Base-by-base conservation (phyloP, 2,113 vertebrate species). In the Apistogramma diplotaenia region DNA sequence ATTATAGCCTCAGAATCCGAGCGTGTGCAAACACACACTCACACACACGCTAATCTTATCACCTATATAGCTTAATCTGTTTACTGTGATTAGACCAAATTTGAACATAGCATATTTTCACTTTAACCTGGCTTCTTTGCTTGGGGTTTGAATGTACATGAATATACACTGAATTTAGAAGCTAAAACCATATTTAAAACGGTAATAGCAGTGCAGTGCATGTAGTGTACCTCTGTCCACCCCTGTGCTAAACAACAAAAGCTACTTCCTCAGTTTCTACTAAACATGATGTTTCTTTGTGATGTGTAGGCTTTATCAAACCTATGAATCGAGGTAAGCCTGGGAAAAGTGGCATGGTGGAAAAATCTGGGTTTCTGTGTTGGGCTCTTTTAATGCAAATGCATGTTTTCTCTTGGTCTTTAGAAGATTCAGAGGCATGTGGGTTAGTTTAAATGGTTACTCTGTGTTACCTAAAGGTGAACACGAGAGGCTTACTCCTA, bases 1-100 rank as follows among this genome's bases (percentile, higher is more conserved):
- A 89, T 93, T 93, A 93, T 92, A 89, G 84, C 83, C 89, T 84
- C 70, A 80, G 80, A 90, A 91, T 91, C 85, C 74, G 51, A 84
- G 61, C 15, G 8, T 76, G 81, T 55, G 40, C 61, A 75, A 29
- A 37, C 62, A 76, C 81, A 76, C 58, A 29, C 57, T 9, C 78
- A 70, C 78, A 56, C 75, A 67, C 83, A 74, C 77, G 6, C 80
- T 72, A 83, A 90, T 86, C 83, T 76, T 65, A 87, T 87, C 86
- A 88, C 84, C 80, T 86, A 85, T 83, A 80, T 43, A 87, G 89
- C 86, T 81, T 88, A 85, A 89, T 90, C 81, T 90, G 78, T 88
- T 92, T 89, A 88, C 84, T 85, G 71, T 81, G 76, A 88, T 87
- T 82, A 82, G 74, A 70, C 78, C 57, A 71, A 72, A 86, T 85